phyloP scores from a whole-genome alignment of 2,797 vertebrate species.

The Scyliorhinus canicula region DNA sequence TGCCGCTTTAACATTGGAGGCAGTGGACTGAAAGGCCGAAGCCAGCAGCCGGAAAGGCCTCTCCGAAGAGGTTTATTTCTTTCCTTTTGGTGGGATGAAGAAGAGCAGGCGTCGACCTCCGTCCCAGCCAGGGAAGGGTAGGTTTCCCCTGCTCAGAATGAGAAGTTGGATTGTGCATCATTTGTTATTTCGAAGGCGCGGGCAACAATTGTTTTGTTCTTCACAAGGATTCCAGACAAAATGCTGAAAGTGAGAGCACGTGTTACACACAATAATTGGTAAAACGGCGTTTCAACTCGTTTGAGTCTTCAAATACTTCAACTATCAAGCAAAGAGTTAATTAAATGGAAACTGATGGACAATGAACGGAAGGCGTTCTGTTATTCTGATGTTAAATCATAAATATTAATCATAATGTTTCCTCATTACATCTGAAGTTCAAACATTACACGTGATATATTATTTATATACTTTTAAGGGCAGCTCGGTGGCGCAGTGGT shows the following conservation, averaged over 20 bases:
- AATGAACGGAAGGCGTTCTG: not conserved
- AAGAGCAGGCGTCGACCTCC: too few relatives aligned
- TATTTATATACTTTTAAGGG: not conserved
- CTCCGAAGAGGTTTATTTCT: too few relatives aligned
- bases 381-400: not conserved
- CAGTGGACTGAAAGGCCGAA: too few relatives aligned
- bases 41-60: too few relatives aligned
- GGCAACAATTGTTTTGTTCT: not conserved
- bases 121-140: too few relatives aligned
- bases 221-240: not conserved
- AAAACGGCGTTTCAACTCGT: not conserved
- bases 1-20: too few relatives aligned
- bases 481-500: too few relatives aligned
- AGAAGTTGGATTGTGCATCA: not conserved
- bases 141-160: too few relatives aligned
- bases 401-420: not conserved
- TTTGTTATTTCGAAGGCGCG: not conserved
- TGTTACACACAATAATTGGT: not conserved
- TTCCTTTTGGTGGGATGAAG: too few relatives aligned
- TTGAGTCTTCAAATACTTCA: not conserved
- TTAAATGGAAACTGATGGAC: not conserved
- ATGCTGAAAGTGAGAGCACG: not conserved
- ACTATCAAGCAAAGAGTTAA: not conserved
- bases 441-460: not conserved
- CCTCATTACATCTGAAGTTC: not conserved